Percentiles rank a stretch among this genome's conserved stretches.
These are phyloP conservation scores for Apis laboriosa DNA, from an alignment of 1,140 invertebrate species.

Conservation along the genomic window DNA sequence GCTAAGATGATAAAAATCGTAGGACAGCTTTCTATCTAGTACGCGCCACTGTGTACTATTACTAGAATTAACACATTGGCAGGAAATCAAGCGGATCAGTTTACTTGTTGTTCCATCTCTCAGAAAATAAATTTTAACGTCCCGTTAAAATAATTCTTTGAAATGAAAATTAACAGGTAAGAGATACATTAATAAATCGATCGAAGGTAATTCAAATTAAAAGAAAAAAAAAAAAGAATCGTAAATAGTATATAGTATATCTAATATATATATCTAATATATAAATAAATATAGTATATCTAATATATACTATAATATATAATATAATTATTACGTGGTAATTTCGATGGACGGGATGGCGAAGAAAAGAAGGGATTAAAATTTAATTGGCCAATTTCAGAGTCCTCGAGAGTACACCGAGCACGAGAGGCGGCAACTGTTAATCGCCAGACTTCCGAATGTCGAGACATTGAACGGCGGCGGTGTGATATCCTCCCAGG, in stretches of 20 bases:
- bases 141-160: background rate
- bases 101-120: background rate
- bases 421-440: conserved; percentile 91
- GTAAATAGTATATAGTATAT: too few relatives aligned
- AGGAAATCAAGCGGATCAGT: conserved; percentile 17
- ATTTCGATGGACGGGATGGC: background rate
- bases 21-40: conserved; percentile 10
- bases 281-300: too few relatives aligned
- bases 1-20: background rate
- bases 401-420: conserved; percentile 89
- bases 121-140: conserved; percentile 17
- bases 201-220: too few relatives aligned
- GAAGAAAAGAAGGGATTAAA: background rate
- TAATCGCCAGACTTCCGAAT: conserved; percentile 93
- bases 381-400: conserved; percentile 79
- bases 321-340: too few relatives aligned
- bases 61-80: conserved; percentile 37
- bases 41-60: background rate
- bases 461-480: conserved; percentile 93
- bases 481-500: conserved; percentile 89
- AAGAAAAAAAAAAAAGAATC: too few relatives aligned
- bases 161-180: background rate
- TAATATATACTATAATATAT: too few relatives aligned
- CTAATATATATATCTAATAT: too few relatives aligned
- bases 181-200: background rate